Conservation (phyloP, 64 coral and sea anemone genomes). For the Pachyseris speciosa region DNA sequence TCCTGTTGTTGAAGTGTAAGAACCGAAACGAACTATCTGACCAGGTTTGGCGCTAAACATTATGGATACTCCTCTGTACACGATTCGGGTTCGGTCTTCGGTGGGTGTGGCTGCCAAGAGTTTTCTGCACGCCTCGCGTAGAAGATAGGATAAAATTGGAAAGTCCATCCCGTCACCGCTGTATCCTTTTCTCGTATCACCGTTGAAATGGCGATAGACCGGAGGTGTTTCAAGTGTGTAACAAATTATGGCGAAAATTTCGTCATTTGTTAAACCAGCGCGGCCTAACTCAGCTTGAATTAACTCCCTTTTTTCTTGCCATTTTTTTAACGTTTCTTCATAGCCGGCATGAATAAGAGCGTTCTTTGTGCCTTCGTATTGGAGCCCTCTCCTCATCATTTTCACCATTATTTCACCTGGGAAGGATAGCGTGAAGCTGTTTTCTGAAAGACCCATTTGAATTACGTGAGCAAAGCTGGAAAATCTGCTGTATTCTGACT, state of each 20-base stretch:
- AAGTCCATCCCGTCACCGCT: slow-evolving; percentile 82
- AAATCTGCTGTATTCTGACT: slow-evolving; percentile 60
- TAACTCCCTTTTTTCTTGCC: slow-evolving; percentile 7
- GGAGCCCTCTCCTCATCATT: slow-evolving; percentile 67
- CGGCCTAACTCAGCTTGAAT: slow-evolving; percentile 30
- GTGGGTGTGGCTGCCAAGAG: slow-evolving; percentile 67
- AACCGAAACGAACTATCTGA: slow-evolving; percentile 74
- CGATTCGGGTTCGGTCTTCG: slow-evolving; percentile 63
- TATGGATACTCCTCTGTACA: slow-evolving; percentile 63
- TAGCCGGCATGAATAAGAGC: slow-evolving; percentile 72
- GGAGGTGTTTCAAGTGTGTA: slow-evolving; percentile 84
- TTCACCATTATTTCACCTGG: slow-evolving; percentile 85
- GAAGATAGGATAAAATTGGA: slow-evolving; percentile 74
- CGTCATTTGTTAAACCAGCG: slow-evolving; percentile 63
- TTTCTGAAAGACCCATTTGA: slow-evolving; percentile 70
- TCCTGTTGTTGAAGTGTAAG: slow-evolving; percentile 76
- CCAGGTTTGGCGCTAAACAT: slow-evolving; percentile 28
- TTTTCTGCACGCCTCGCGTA: slow-evolving; percentile 82
- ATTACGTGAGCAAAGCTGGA: slow-evolving; percentile 68
- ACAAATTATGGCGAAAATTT: slow-evolving; percentile 73
- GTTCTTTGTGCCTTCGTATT: slow-evolving; percentile 83
- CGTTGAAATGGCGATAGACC: slow-evolving; percentile 78
- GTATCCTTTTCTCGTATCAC: slow-evolving; percentile 69
- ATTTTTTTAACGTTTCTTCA: slow-evolving; percentile 70
- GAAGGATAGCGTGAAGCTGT: slow-evolving; percentile 68